phyloP scores from a whole-genome alignment of 2,797 vertebrate species.

The Thripadectes ignobilis region DNA sequence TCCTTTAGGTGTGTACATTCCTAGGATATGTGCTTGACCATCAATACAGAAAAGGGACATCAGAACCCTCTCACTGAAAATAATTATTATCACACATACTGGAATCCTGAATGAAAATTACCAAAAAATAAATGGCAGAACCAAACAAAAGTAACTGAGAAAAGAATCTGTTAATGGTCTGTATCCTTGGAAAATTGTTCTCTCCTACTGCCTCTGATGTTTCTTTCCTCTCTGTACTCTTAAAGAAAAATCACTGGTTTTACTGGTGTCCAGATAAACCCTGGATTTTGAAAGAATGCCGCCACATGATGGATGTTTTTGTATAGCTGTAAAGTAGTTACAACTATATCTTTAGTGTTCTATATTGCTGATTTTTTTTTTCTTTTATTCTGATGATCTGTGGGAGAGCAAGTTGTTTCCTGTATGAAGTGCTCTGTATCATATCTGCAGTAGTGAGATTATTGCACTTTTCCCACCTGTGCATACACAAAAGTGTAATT shows the following conservation, averaged over 20 bases:
- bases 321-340: background rate
- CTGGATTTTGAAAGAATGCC: background rate
- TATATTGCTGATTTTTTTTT: background rate
- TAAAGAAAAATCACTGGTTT: background rate
- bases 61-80: background rate
- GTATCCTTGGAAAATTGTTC: background rate
- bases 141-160: background rate
- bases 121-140: background rate
- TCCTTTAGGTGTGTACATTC: background rate
- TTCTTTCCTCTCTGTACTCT: background rate
- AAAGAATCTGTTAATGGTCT: background rate
- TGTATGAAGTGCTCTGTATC: background rate
- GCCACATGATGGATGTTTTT: background rate
- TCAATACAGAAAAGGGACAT: background rate
- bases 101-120: background rate
- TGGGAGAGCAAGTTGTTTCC: background rate
- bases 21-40: background rate
- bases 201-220: background rate
- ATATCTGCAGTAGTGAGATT: background rate
- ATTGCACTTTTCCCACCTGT: background rate
- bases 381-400: background rate
- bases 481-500: background rate
- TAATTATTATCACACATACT: background rate
- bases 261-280: background rate
- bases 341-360: background rate